These are phyloP conservation scores for Peromyscus polionotus DNA, from an alignment of 2,113 vertebrate genomes.

Conservation along the genomic window DNA sequence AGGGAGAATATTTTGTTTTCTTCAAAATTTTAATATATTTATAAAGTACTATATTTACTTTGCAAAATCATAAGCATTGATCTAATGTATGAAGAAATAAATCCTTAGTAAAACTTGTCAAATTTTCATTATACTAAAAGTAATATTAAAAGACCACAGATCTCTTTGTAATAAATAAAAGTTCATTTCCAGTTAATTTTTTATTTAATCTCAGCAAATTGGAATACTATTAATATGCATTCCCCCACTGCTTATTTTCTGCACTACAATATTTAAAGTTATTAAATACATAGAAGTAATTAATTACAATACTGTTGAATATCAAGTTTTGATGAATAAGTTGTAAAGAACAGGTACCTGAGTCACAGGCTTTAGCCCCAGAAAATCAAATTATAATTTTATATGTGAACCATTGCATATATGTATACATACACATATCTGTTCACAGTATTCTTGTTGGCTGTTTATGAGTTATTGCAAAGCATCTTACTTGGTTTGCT, in stretches of 20 bases:
- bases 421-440: not conserved
- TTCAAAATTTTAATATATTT: not conserved
- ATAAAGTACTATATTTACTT: not conserved
- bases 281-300: not conserved
- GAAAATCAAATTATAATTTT: not conserved
- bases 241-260: not conserved
- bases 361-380: not conserved
- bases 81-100: not conserved
- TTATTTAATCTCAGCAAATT: not conserved
- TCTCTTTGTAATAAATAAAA: not conserved
- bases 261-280: not conserved
- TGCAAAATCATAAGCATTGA: not conserved
- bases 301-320: not conserved
- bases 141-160: not conserved
- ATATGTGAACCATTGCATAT: no score
- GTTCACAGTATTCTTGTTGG: not conserved
- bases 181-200: not conserved
- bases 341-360: slow-evolving; percentile 2
- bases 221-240: not conserved
- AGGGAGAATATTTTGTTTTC: not conserved
- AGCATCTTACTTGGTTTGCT: no score
- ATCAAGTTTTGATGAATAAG: not conserved
- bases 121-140: not conserved
- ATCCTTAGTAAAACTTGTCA: not conserved
- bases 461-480: not conserved